Percentiles rank a stretch among this genome's conserved stretches.
Conservation (phyloP, 2,888 invertebrate species). For the Acheta domesticus region DNA sequence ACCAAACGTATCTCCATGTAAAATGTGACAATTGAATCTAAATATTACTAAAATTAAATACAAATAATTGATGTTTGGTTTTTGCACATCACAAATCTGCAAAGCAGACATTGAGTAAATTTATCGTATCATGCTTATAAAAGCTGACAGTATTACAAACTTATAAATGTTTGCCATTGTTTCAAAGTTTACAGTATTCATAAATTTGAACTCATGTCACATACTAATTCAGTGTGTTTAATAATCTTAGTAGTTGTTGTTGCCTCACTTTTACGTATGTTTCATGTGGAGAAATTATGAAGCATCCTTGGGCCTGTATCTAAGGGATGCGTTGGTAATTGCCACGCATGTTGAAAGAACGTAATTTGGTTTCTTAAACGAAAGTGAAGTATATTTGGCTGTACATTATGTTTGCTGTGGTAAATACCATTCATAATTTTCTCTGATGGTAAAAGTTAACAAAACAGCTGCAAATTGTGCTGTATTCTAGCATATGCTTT, state of each 20-base stretch:
- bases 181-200: background rate
- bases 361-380: too few relatives aligned
- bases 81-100: background rate
- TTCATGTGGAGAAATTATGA: background rate
- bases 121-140: slow-evolving; percentile 10
- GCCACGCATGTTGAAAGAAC: too few relatives aligned
- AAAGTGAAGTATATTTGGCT: too few relatives aligned
- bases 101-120: background rate
- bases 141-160: background rate
- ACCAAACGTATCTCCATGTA: slow-evolving; percentile 6
- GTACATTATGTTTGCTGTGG: background rate
- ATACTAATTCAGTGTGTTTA: background rate
- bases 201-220: background rate
- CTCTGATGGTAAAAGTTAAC: slow-evolving; percentile 4
- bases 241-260: background rate
- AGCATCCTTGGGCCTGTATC: background rate
- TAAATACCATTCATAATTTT: slow-evolving; percentile 20
- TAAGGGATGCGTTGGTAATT: too few relatives aligned
- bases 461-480: background rate
- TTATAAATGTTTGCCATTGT: background rate
- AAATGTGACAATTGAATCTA: background rate
- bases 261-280: background rate
- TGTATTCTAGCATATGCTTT: background rate
- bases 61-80: background rate
- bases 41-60: background rate